Conservation (phyloP, 2,888 invertebrate species). For the Odontothrips loti region DNA sequence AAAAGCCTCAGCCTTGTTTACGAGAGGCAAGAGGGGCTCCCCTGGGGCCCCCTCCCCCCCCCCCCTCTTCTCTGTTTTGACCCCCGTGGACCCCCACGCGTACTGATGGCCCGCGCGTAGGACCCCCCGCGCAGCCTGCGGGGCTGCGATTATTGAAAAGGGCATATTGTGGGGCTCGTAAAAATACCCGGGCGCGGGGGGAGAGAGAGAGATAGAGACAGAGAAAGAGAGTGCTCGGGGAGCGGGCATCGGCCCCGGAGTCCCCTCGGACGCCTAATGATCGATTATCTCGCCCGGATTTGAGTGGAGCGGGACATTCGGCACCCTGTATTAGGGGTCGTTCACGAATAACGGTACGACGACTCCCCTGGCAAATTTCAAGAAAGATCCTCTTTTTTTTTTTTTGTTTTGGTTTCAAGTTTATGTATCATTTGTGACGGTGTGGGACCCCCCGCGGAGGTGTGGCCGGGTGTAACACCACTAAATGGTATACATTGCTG, state of each 20-base stretch:
- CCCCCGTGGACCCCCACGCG: not conserved
- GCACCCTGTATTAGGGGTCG: not conserved
- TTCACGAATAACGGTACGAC: too few species aligned
- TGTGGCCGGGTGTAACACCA: not conserved
- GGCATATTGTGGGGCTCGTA: slow-evolving; percentile 22
- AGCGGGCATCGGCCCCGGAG: too few species aligned
- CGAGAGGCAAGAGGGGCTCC: not conserved
- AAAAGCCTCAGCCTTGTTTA: not conserved
- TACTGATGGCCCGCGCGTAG: not conserved
- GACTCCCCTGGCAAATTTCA: not conserved
- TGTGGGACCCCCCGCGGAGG: not conserved
- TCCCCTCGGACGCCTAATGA: not conserved
- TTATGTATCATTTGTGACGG: not conserved
- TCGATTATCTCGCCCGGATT: not conserved
- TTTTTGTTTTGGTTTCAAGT: not conserved
- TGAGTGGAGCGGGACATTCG: not conserved
- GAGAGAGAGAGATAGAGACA: not conserved
- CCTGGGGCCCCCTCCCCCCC: not conserved
- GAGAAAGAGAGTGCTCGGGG: too few species aligned
- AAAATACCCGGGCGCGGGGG: not conserved
- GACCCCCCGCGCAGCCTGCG: too few species aligned
- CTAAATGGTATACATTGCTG: slow-evolving; percentile 23
- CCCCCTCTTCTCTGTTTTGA: too few species aligned
- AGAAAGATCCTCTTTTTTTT: too few species aligned
- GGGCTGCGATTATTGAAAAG: not conserved